Conservation (phyloP, 1,140 invertebrate species). For the Leucophenga varia region DNA sequence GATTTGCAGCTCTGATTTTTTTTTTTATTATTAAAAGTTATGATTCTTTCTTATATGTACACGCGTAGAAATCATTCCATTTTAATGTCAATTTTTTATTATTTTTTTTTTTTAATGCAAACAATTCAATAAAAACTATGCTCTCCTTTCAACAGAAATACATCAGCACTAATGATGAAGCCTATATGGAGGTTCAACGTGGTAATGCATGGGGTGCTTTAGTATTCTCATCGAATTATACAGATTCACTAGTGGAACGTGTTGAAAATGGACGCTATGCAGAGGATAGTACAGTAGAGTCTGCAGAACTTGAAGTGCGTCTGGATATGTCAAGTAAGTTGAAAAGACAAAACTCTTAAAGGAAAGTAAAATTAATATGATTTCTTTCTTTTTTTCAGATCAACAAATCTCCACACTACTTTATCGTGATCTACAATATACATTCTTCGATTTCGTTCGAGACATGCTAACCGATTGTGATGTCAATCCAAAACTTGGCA, state of each 20-base stretch:
- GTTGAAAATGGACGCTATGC: conserved; percentile 69
- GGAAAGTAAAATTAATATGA: background rate
- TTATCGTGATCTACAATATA: conserved; percentile 70
- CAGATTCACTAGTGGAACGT: conserved; percentile 70
- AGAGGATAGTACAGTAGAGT: conserved; percentile 68
- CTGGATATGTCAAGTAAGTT: conserved; percentile 89
- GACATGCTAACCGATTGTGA: conserved; percentile 67
- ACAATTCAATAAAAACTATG: too few relatives aligned
- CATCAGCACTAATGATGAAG: conserved; percentile 60
- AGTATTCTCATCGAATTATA: conserved; percentile 81
- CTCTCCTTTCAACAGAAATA: conserved; percentile 45
- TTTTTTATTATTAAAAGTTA: too few relatives aligned
- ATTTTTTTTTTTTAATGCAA: too few relatives aligned
- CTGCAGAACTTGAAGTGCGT: conserved; percentile 74
- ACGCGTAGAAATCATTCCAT: too few relatives aligned
- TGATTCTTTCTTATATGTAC: too few relatives aligned
- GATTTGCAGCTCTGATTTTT: too few relatives aligned
- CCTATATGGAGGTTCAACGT: conserved; percentile 68
- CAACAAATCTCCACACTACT: conserved; percentile 87
- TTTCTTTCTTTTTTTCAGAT: conserved; percentile 64
- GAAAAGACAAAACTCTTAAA: background rate
- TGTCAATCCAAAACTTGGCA: conserved; percentile 69
- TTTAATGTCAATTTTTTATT: too few relatives aligned
- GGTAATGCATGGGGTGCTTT: conserved; percentile 83
- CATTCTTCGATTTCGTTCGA: conserved; percentile 74